Evolutionary conservation across 2,888 invertebrate species (phyloP).

Genomic region (Drosophila algonquin): DNA sequence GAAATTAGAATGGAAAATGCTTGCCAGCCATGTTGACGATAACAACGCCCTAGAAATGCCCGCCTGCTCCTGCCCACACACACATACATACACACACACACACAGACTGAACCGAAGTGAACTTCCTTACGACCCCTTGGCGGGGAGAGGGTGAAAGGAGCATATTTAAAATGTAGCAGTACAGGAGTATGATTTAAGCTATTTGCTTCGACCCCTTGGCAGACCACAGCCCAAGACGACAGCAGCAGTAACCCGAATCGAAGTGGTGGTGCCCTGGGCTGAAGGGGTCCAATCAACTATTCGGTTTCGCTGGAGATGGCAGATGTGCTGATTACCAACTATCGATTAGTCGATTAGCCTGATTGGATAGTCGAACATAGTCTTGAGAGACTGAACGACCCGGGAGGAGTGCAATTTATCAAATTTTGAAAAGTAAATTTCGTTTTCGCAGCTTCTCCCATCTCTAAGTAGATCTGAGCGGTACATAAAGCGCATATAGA

Average conservation of each 20-base stretch:
- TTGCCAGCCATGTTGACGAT: constrained; percentile 66
- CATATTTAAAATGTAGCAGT: constrained; percentile 54
- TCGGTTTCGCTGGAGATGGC: constrained; percentile 22
- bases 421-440: no score
- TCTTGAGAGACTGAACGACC: no score
- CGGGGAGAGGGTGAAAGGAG: constrained; percentile 15
- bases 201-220: constrained; percentile 41
- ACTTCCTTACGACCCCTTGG: constrained; percentile 8
- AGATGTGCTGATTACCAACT: neutral
- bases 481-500: neutral
- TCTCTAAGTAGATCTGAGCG: constrained; percentile 10
- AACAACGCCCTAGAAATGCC: constrained; percentile 60
- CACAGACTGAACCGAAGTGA: constrained; percentile 15
- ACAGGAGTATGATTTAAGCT: constrained; percentile 58
- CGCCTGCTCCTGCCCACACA: constrained; percentile 16
- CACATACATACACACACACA: constrained; percentile 39
- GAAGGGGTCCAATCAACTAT: constrained; percentile 49
- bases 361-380: no score
- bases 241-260: constrained; percentile 28
- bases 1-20: constrained; percentile 80
- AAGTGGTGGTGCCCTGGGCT: constrained; percentile 31
- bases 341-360: neutral
- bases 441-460: neutral
- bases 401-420: no score
- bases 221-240: constrained; percentile 30